phyloP scores from a whole-genome alignment of 1,140 invertebrate genomes.

The Zaprionus ornatus region DNA sequence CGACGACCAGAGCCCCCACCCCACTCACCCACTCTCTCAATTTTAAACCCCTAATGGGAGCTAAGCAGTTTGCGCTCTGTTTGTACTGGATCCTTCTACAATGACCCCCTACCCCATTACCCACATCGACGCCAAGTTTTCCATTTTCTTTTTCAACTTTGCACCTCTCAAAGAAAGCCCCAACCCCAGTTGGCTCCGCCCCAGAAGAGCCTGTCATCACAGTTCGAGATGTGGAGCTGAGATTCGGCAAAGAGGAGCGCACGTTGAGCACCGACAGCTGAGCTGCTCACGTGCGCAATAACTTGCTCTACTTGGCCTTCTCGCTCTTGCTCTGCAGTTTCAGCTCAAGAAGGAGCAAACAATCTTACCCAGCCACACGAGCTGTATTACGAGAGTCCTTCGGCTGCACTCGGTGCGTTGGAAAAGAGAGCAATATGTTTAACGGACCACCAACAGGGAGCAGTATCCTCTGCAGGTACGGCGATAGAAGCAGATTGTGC shows the following conservation, averaged over 20 bases:
- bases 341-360: conserved; percentile 31
- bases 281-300: not conserved
- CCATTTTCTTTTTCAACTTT: conserved; percentile 63
- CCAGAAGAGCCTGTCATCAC: conserved; percentile 30
- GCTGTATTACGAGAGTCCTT: conserved; percentile 4
- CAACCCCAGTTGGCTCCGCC: not conserved
- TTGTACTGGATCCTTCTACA: conserved; percentile 15
- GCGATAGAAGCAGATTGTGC: not conserved
- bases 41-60: conserved; percentile 17
- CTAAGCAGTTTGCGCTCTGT: conserved; percentile 30
- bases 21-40: conserved; percentile 3
- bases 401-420: conserved; percentile 3
- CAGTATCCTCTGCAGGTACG: not conserved
- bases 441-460: not conserved
- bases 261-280: not conserved
- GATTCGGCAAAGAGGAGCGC: not conserved
- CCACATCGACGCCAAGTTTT: conserved; percentile 30
- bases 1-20: conserved; percentile 40
- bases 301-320: not conserved
- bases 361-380: conserved; percentile 26
- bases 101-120: conserved; percentile 7
- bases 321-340: conserved; percentile 31
- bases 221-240: not conserved
- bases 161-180: conserved; percentile 30
- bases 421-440: conserved; percentile 35